These are phyloP conservation scores for Heliconius eleuchia DNA, from an alignment of 1,140 invertebrate genomes.

Conservation along the genomic window DNA sequence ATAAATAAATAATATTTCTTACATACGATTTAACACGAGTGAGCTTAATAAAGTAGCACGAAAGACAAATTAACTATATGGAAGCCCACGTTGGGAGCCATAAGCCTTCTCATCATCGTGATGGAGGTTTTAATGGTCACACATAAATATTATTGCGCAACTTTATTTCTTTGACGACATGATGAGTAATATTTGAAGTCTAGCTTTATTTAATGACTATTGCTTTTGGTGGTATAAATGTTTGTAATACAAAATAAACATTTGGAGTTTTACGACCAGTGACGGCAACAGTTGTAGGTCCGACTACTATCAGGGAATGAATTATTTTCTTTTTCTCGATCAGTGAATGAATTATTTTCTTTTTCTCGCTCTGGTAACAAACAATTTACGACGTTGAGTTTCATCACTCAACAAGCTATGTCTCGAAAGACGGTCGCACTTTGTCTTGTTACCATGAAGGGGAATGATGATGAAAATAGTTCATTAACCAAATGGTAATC, in stretches of 20 bases:
- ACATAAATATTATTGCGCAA: slow-evolving; percentile 52
- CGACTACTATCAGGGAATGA: neutral
- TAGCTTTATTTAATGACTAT: neutral
- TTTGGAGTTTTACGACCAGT: no score
- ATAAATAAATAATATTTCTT: neutral
- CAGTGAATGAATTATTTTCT: no score
- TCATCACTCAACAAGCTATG: no score
- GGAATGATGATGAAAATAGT: no score
- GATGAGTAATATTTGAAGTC: neutral
- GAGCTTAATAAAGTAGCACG: slow-evolving; percentile 29
- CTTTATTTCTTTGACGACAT: slow-evolving; percentile 50
- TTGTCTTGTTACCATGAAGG: no score
- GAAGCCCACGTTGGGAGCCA: slow-evolving; percentile 54
- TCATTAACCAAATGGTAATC: no score
- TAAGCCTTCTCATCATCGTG: slow-evolving; percentile 59
- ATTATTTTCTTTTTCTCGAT: neutral
- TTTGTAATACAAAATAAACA: no score
- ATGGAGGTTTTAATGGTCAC: slow-evolving; percentile 56
- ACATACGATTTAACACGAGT: neutral
- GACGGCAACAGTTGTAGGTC: no score
- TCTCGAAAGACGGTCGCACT: no score
- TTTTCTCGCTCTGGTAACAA: no score
- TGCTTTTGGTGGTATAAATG: no score
- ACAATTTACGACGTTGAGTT: no score
- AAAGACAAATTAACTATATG: slow-evolving; percentile 59